These are phyloP conservation scores for Amphiura filiformis DNA, from an alignment of 35 echinoderm and acorn worm species.

Conservation along the genomic window DNA sequence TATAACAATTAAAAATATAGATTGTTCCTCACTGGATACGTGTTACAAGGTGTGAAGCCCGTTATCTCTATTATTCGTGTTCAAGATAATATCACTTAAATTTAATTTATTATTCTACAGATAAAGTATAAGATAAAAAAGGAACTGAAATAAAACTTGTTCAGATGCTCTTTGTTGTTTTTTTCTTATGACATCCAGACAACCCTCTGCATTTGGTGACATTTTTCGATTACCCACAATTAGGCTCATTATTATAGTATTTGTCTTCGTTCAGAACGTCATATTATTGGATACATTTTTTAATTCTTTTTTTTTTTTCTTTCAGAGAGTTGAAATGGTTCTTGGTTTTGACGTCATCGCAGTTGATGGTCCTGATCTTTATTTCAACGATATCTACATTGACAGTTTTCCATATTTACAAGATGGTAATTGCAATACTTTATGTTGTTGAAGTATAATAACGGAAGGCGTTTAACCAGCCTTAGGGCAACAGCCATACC, in stretches of 20 bases:
- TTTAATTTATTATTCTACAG: too few relatives aligned
- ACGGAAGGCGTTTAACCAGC: background rate
- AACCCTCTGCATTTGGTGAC: too few relatives aligned
- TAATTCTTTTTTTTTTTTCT: background rate
- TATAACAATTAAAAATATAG: conserved; percentile 47
- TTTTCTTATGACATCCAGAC: too few relatives aligned
- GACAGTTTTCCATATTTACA: conserved; percentile 48
- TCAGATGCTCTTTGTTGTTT: too few relatives aligned
- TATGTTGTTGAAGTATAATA: too few relatives aligned
- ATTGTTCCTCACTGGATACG: conserved; percentile 47
- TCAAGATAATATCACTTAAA: too few relatives aligned
- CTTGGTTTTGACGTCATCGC: conserved; percentile 64
- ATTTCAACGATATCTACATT: conserved; percentile 43
- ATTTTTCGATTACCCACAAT: too few relatives aligned
- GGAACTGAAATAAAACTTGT: background rate
- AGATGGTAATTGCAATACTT: conserved; percentile 49
- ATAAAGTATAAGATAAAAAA: too few relatives aligned
- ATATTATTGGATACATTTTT: background rate
- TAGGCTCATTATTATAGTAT: too few relatives aligned
- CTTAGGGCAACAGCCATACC: too few relatives aligned
- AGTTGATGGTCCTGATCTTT: conserved; percentile 33
- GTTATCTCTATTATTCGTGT: too few relatives aligned
- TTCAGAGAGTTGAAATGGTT: conserved; percentile 66
- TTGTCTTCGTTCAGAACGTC: background rate
- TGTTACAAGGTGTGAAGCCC: conserved; percentile 57